Percentiles rank a stretch among this genome's conserved stretches.
phyloP scores from a whole-genome alignment of 2,888 invertebrate species.

The Tanytarsus gracilentus region DNA sequence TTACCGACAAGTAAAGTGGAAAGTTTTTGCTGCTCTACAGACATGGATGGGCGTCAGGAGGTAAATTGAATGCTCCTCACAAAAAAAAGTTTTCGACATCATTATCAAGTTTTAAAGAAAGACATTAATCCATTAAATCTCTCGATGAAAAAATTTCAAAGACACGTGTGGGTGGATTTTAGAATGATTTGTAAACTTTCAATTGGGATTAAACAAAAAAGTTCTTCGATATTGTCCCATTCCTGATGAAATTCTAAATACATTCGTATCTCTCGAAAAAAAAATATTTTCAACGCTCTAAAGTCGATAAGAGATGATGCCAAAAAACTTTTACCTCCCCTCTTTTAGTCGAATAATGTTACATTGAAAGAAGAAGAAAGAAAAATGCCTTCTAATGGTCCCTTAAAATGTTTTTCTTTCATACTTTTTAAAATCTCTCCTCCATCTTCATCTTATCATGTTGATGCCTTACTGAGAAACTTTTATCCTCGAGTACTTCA shows the following conservation, averaged over 20 bases:
- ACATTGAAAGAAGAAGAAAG: too few relatives aligned
- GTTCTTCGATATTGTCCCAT: too few relatives aligned
- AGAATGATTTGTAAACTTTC: too few relatives aligned
- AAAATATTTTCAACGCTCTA: background rate
- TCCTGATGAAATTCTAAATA: too few relatives aligned
- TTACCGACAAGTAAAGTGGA: background rate
- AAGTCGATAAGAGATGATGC: slow-evolving; percentile 12
- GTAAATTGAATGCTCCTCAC: background rate
- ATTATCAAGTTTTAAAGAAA: background rate
- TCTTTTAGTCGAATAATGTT: background rate
- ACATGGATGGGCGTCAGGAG: too few relatives aligned
- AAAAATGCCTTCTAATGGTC: too few relatives aligned
- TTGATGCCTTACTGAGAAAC: background rate
- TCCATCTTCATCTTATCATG: background rate
- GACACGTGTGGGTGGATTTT: background rate
- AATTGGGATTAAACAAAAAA: too few relatives aligned
- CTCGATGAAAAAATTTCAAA: slow-evolving; percentile 3
- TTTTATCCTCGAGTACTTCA: too few relatives aligned
- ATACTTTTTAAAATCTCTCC: too few relatives aligned
- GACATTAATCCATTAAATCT: slow-evolving; percentile 22
- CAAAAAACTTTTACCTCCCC: slow-evolving; percentile 7
- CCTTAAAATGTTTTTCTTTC: too few relatives aligned
- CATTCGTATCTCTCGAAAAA: too few relatives aligned
- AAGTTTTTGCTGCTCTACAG: too few relatives aligned
- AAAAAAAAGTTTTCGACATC: background rate